phyloP scores from a whole-genome alignment of 2,888 invertebrate species.

The Eupithecia tripunctaria region DNA sequence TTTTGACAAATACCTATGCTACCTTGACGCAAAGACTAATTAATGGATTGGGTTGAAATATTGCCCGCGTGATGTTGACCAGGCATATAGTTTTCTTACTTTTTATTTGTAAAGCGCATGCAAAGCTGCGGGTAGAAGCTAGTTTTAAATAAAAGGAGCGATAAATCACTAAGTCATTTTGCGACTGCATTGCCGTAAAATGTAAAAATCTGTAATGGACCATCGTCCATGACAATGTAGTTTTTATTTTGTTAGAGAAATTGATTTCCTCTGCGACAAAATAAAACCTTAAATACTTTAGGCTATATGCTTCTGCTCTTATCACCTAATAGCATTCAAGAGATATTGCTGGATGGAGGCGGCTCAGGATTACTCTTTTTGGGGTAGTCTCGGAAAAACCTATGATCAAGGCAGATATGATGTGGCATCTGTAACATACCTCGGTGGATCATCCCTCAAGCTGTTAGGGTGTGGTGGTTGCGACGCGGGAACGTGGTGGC shows the following conservation, averaged over 20 bases:
- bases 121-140: neutral
- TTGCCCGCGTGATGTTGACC: neutral
- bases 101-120: neutral
- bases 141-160: neutral
- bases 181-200: neutral
- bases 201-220: neutral
- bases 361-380: neutral
- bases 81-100: neutral
- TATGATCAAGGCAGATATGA: neutral
- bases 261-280: neutral
- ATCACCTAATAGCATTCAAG: neutral
- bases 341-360: neutral
- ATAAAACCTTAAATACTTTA: neutral
- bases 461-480: slow-evolving; percentile 75
- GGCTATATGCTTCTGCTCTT: neutral
- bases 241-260: neutral
- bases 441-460: slow-evolving; percentile 74
- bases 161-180: neutral
- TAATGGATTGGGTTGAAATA: neutral
- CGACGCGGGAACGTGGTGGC: slow-evolving; percentile 55
- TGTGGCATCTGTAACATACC: slow-evolving; percentile 51
- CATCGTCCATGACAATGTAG: neutral
- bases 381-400: neutral
- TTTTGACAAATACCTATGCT: too few relatives aligned
- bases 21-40: neutral